Percentiles rank a stretch among this genome's conserved stretches.
Evolutionary conservation across 2,797 vertebrate genomes (phyloP).

Genomic region (Siniperca scherzeri): DNA sequence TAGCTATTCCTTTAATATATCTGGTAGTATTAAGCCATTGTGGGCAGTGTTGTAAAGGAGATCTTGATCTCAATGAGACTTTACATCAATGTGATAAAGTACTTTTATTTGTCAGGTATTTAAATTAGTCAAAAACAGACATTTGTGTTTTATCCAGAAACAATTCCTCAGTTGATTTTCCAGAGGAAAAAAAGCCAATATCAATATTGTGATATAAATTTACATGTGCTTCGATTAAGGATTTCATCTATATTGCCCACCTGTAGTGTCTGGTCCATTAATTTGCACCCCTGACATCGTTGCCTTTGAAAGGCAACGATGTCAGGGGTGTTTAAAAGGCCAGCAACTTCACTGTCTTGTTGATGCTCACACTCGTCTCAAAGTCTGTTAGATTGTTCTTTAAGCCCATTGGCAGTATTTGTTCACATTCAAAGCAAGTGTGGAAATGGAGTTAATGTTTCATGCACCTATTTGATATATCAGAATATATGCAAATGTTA

Average conservation of each 20-base stretch:
- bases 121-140: neutral
- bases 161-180: neutral
- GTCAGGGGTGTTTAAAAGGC: too few species aligned
- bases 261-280: neutral
- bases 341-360: neutral
- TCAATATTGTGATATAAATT: neutral
- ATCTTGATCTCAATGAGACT: neutral
- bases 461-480: neutral
- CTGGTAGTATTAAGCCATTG: too few species aligned
- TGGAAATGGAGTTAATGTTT: slow-evolving; percentile 17
- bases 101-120: neutral
- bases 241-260: neutral
- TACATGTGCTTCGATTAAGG: neutral
- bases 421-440: slow-evolving; percentile 6
- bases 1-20: too few species aligned
- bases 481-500: neutral
- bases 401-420: neutral
- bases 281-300: neutral
- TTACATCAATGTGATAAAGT: neutral
- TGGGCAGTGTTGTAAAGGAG: too few species aligned
- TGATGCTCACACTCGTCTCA: neutral
- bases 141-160: neutral
- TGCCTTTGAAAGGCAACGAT: slow-evolving; percentile 12
- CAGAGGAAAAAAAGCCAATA: neutral
- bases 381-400: neutral